Base-by-base conservation (phyloP, 1,140 invertebrate species). In the Zaprionus taronus region DNA sequence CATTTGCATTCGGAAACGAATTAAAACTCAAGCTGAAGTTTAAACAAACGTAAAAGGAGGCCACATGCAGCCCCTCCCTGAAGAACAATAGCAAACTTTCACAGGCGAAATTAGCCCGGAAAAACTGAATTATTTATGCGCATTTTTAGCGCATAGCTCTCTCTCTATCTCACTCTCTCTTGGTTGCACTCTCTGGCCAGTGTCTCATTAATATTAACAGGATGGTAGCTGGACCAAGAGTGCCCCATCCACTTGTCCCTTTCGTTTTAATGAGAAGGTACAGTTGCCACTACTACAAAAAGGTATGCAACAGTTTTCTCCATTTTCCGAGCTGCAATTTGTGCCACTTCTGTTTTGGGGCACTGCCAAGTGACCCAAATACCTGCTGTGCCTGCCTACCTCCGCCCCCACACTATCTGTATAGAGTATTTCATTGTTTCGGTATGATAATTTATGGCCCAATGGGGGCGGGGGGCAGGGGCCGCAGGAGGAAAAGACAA, bases 341-440 rank as follows among this genome's bases (percentile, higher is more conserved):
- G 70, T 71, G 84, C 49, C 84, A 89, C 80, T 87, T 78, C 78
- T 87, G 78, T 72, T 87, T 89, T 83, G 80, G 44, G 44, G 17
- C 17, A 49, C 47, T 49, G 17, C 47, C 66, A 87, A 74, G 56
- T 89, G 84, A 89, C 84, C 84, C 79, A 87, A 79, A 89, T 89
- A 89, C 81, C 85, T 89, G 78, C 57, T 55, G 28, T 69, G n/a
- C 20, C 55, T 49, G 34, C 9, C 34, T 36, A 1, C 34, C 34
- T 11, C 34, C 24, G 24, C 34, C 12, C 15, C 15, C 15, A 47
- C 41, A 2, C 51, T 66, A 66, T 38, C 68, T 70, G 26, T 67
- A 58, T 53, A 22, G 41, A 9, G 41, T 36, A 58, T 69, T 79
- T 68, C 80, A 80, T 74, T 78, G 78, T 78, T 83, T 79, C 56